Evolutionary conservation across 2,888 invertebrate species (phyloP).

Genomic region (Chymomyza fuscimana): DNA sequence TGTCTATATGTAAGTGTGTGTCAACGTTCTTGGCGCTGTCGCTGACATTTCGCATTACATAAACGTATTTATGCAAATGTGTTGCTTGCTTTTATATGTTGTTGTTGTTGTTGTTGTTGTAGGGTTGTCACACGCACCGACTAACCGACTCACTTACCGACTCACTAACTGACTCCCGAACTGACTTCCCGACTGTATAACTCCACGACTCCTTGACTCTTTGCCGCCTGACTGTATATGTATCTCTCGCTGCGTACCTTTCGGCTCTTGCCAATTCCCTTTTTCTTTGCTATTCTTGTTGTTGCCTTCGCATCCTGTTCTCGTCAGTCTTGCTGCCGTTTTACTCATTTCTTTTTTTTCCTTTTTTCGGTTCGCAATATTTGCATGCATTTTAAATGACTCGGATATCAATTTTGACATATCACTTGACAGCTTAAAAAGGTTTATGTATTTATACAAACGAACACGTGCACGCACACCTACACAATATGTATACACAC

Average conservation of each 20-base stretch:
- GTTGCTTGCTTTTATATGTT: slow-evolving; percentile 43
- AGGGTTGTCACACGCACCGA: slow-evolving; percentile 33
- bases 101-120: slow-evolving; percentile 42
- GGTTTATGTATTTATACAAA: slow-evolving; percentile 73
- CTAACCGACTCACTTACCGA: slow-evolving; percentile 57
- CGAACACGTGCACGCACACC: slow-evolving; percentile 34
- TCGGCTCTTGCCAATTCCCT: slow-evolving; percentile 7
- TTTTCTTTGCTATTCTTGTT: background rate
- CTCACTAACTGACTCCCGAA: slow-evolving; percentile 44
- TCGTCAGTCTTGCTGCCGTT: background rate
- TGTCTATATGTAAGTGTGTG: background rate
- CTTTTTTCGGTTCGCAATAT: slow-evolving; percentile 54
- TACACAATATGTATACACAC: background rate
- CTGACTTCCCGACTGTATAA: slow-evolving; percentile 8
- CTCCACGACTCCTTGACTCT: slow-evolving; percentile 5
- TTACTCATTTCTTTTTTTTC: background rate
- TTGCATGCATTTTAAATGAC: slow-evolving; percentile 75
- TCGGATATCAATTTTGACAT: slow-evolving; percentile 75
- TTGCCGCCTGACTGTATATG: background rate
- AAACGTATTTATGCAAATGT: slow-evolving; percentile 72
- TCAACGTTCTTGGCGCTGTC: slow-evolving; percentile 60
- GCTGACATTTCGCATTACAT: slow-evolving; percentile 71
- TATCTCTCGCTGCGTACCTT: background rate
- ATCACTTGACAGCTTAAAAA: slow-evolving; percentile 76
- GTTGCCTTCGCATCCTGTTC: background rate